Conservation (phyloP, 2,113 vertebrate species). For the Varanus komodoensis region DNA sequence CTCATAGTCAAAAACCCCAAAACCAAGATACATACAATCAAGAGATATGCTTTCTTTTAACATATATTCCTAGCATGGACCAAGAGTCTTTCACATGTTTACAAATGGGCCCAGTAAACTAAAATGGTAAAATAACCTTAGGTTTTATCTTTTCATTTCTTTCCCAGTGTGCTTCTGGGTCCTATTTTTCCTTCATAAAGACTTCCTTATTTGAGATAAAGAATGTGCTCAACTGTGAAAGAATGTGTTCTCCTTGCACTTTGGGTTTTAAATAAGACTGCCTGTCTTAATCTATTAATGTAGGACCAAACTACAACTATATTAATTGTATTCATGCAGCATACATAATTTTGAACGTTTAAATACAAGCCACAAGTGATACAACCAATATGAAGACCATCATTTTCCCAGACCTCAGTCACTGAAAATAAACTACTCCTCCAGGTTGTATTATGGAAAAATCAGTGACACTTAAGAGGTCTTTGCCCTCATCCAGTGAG, state of each 20-base stretch:
- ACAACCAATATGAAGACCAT: neutral
- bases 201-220: neutral
- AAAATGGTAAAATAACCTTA: neutral
- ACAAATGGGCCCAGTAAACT: neutral
- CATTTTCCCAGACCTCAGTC: neutral
- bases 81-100: neutral
- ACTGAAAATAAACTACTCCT: neutral
- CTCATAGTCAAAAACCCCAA: neutral
- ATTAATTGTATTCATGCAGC: neutral
- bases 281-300: neutral
- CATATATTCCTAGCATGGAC: neutral
- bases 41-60: too few species aligned
- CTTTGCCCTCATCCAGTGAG: neutral
- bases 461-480: neutral
- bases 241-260: neutral
- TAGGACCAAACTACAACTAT: neutral
- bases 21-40: neutral
- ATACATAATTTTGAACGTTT: neutral
- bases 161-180: neutral
- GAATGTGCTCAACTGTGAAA: neutral
- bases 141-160: neutral
- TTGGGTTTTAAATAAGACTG: neutral
- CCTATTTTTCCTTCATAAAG: neutral
- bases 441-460: neutral
- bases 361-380: neutral